Evolutionary conservation across 2,888 invertebrate genomes (phyloP).

Genomic region (Litoditis marina): DNA sequence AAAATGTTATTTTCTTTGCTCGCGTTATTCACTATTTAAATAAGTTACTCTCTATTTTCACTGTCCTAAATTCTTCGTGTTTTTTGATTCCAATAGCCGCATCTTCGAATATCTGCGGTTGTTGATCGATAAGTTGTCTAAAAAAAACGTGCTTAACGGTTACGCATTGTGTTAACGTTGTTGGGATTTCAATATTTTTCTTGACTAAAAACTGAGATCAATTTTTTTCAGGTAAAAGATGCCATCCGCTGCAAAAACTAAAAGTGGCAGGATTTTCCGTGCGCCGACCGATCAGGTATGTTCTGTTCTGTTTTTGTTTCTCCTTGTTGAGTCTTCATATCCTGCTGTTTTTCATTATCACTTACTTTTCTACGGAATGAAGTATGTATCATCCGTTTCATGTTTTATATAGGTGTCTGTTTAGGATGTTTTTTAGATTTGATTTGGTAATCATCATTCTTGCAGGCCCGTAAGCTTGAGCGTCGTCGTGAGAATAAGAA

Average conservation of each 20-base stretch:
- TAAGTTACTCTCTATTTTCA: no score
- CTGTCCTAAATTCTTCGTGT: no score
- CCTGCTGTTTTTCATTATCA: neutral
- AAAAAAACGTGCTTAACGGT: no score
- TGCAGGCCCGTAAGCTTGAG: conserved; percentile 39
- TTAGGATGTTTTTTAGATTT: neutral
- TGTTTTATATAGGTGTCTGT: neutral
- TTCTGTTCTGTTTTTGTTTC: neutral
- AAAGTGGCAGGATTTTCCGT: conserved; percentile 38
- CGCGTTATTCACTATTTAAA: no score
- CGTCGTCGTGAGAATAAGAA: conserved; percentile 39
- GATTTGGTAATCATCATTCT: neutral
- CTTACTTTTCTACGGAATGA: no score
- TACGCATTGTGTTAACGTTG: no score
- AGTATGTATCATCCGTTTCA: neutral
- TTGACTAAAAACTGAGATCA: no score
- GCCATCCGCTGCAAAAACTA: conserved; percentile 36
- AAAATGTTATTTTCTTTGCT: no score
- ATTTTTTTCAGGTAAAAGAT: conserved; percentile 14
- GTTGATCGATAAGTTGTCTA: no score
- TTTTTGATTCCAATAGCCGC: no score
- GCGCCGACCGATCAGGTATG: conserved; percentile 41
- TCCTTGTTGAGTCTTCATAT: neutral
- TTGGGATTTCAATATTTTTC: no score
- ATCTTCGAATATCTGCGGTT: no score